These are phyloP conservation scores for Paradoxurus hermaphroditus DNA, from an alignment of 2,113 vertebrate species.

Conservation along the genomic window DNA sequence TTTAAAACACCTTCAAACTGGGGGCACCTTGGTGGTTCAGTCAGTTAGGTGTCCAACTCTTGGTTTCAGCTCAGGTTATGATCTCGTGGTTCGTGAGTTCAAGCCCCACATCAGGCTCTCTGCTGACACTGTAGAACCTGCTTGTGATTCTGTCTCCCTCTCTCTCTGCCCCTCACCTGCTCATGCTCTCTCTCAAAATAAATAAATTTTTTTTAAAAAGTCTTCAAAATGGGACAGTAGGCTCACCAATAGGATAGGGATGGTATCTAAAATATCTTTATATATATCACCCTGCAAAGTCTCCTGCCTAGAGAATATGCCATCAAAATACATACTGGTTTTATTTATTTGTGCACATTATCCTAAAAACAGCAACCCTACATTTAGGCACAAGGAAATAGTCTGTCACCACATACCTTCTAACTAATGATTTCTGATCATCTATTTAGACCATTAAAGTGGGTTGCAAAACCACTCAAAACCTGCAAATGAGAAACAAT, in stretches of 20 bases:
- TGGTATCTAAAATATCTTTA: not conserved
- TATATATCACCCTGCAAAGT: not conserved
- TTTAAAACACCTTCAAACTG: not conserved
- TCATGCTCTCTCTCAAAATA: too few relatives aligned
- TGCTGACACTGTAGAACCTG: too few relatives aligned
- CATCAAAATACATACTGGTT: not conserved
- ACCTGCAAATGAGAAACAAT: not conserved
- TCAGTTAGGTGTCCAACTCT: too few relatives aligned
- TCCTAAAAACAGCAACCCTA: not conserved
- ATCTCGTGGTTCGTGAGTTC: too few relatives aligned
- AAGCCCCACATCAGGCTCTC: too few relatives aligned
- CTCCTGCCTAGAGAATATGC: not conserved
- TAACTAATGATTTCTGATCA: not conserved
- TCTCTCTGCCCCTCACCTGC: too few relatives aligned
- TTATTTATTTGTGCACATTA: not conserved
- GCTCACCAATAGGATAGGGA: not conserved
- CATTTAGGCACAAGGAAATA: not conserved
- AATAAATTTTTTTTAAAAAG: too few relatives aligned
- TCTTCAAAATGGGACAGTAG: not conserved
- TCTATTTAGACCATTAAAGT: not conserved
- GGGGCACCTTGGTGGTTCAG: too few relatives aligned
- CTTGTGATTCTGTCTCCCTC: too few relatives aligned
- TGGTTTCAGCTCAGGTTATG: too few relatives aligned
- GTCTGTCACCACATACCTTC: not conserved
- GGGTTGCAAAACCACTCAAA: not conserved